A percentile compares a stretch with the other conserved stretches of the same genome.
phyloP scores from a whole-genome alignment of 2,113 vertebrate species.

The Odobenus rosmarus region DNA sequence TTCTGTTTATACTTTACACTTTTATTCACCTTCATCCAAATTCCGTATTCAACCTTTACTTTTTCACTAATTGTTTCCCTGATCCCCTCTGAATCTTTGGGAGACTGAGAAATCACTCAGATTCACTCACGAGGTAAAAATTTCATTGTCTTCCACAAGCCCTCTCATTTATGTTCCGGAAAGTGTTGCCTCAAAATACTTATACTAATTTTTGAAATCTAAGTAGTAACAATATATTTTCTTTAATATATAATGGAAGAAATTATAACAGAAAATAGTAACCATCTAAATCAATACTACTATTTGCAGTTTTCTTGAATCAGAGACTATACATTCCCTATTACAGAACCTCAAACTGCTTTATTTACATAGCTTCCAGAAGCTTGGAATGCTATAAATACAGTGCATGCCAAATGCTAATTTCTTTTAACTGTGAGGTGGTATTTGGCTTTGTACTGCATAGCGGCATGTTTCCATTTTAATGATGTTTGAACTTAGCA shows the following conservation, averaged over 20 bases:
- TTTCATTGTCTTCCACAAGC: not conserved
- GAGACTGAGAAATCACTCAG: not conserved
- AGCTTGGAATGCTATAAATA: constrained; percentile 33
- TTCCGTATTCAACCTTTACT: not conserved
- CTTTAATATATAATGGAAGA: not conserved
- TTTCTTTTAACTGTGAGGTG: constrained; percentile 20
- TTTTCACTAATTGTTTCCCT: not conserved
- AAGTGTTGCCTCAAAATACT: not conserved
- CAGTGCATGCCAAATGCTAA: not conserved
- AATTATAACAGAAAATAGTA: constrained; percentile 15
- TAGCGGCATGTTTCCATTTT: constrained; percentile 53
- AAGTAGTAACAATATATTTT: not conserved
- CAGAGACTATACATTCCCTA: not conserved
- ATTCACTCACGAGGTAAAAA: not conserved
- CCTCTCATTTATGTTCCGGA: not conserved
- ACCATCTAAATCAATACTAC: not conserved
- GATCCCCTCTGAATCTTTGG: not conserved
- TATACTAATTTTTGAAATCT: not conserved
- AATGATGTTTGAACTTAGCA: constrained; percentile 60
- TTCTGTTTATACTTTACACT: not conserved
- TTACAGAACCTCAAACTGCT: not conserved
- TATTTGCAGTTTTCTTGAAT: not conserved
- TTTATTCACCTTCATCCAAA: not conserved
- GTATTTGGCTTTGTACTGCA: constrained; percentile 29
- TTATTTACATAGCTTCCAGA: constrained; percentile 1